phyloP scores from a whole-genome alignment of 2,113 vertebrate genomes.

The Dicrurus megarhynchus region DNA sequence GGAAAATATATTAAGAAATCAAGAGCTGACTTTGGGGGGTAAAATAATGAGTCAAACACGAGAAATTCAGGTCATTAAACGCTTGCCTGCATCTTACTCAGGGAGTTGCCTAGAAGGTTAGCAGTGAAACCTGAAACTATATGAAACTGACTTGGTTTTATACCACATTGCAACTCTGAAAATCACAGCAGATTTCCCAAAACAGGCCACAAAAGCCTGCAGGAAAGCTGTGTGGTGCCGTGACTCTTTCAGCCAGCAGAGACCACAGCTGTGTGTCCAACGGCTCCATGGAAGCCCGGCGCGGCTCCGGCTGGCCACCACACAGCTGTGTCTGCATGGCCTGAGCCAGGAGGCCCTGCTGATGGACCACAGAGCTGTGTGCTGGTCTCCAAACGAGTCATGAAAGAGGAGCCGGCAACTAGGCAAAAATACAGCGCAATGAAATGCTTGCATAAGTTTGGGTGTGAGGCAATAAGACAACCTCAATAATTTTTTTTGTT shows the following conservation, averaged over 20 bases:
- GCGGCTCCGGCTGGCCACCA: not conserved
- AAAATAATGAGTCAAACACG: slow-evolving; percentile 25
- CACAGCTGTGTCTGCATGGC: not conserved
- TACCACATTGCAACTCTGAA: not conserved
- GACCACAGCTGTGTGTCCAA: not conserved
- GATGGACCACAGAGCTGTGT: not conserved
- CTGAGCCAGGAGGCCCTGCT: not conserved
- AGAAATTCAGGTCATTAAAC: not conserved
- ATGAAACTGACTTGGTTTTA: not conserved
- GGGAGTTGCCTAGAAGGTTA: not conserved
- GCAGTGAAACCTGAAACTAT: slow-evolving; percentile 6
- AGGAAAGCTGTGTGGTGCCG: not conserved
- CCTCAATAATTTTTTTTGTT: not conserved
- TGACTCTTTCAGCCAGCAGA: not conserved
- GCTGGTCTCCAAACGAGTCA: not conserved
- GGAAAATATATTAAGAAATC: slow-evolving; percentile 28
- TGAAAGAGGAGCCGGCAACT: not conserved
- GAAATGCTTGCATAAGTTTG: not conserved
- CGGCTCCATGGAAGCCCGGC: rapidly evolving
- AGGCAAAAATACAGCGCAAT: not conserved
- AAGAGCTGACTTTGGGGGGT: not conserved
- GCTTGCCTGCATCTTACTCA: not conserved
- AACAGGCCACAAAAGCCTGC: not conserved
- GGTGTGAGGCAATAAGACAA: not conserved
- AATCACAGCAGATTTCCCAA: slow-evolving; percentile 4